phyloP scores from a whole-genome alignment of 2,888 invertebrate species.

The Pseudococcus jackbeardsleyi region DNA sequence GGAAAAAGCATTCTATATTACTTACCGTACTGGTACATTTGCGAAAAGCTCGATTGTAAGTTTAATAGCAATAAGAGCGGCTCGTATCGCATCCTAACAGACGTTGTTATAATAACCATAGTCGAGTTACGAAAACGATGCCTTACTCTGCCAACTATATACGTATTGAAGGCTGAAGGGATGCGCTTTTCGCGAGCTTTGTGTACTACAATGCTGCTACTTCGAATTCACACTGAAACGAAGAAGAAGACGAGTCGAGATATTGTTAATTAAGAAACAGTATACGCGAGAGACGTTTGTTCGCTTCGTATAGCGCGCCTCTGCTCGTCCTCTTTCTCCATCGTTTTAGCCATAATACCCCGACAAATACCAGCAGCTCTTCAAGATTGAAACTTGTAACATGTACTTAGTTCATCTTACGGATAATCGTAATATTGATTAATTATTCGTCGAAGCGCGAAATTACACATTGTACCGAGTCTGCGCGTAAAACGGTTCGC shows the following conservation, averaged over 20 bases:
- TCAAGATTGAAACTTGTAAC: slow-evolving; percentile 21
- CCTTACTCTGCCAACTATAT: not conserved
- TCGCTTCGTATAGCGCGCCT: not conserved
- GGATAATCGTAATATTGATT: slow-evolving; percentile 28
- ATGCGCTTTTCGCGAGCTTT: slow-evolving; percentile 7
- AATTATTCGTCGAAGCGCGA: slow-evolving; percentile 32
- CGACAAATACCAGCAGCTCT: slow-evolving; percentile 8
- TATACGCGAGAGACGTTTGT: slow-evolving; percentile 22
- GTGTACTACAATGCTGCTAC: not conserved
- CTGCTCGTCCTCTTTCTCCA: not conserved
- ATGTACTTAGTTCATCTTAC: slow-evolving; percentile 22
- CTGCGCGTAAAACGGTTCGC: slow-evolving; percentile 9
- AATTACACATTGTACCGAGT: not conserved
- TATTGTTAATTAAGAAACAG: slow-evolving; percentile 32
- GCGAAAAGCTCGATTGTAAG: slow-evolving; percentile 19
- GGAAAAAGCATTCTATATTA: not conserved
- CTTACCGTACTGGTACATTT: not conserved
- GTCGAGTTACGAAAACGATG: not conserved
- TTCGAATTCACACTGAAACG: not conserved
- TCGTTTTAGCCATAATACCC: not conserved
- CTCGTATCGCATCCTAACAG: slow-evolving; percentile 35
- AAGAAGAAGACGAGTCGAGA: not conserved
- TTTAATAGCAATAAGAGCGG: slow-evolving; percentile 10
- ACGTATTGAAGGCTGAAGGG: not conserved
- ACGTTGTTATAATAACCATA: slow-evolving; percentile 28